Evolutionary conservation across 2,888 invertebrate species (phyloP), one percentile per base, ranked within the genome.

Genomic region (Scaptodrosophila latifasciaeformis): DNA sequence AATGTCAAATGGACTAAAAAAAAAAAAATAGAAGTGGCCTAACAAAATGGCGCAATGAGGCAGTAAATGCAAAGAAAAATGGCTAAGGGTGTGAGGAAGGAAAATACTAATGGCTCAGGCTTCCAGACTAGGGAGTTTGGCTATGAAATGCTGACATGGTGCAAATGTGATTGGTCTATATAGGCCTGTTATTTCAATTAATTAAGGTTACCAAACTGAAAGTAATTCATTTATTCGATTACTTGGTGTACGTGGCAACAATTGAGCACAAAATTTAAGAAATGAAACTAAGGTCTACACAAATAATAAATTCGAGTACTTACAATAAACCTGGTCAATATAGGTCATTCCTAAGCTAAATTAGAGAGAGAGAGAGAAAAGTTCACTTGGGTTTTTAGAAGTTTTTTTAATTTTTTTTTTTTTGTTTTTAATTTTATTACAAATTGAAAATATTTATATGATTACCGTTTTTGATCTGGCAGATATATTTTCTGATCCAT

Each of bases 21-120:
- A n/a, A n/a, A n/a, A n/a, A n/a, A n/a, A n/a, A n/a, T n/a, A n/a
- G n/a, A n/a, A 75, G 56, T 62, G 46, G 13, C 47, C 27, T 37
- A 7, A n/a, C 34, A 21, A 61, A 56, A 53, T 52, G 49, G 55
- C 53, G 52, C 54, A 63, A 52, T 60, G 59, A 53, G 62, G 56
- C 58, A 61, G 54, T 58, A 69, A 74, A 76, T 65, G 65, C 49
- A 56, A 76, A 76, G 70, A 72, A 61, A 72, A 75, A 72, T 78
- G 76, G 67, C 76, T 54, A 45, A 24, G n/a, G n/a, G n/a, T n/a
- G n/a, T n/a, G n/a, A n/a, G n/a, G n/a, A n/a, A n/a, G n/a, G n/a
- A n/a, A n/a, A n/a, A n/a, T n/a, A n/a, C n/a, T n/a, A n/a, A n/a
- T n/a, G n/a, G n/a, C n/a, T n/a, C n/a, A n/a, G n/a, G n/a, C n/a